Base-by-base conservation (phyloP, 1,140 invertebrate genomes). In the Apis laboriosa region DNA sequence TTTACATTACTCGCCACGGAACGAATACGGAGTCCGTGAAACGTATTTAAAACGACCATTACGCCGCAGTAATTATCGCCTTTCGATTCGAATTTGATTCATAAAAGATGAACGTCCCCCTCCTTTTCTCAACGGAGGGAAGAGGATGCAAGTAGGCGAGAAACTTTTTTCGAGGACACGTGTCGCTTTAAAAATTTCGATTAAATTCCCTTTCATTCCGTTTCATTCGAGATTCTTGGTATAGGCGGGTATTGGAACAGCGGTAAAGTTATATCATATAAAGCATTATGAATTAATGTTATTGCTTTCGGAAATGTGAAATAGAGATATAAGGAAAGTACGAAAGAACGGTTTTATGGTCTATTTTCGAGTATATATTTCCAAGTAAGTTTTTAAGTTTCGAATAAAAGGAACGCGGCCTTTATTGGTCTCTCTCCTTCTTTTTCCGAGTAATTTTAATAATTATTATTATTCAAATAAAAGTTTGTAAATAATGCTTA, bases 31-130 rank as follows among this genome's bases (percentile, higher is more conserved):
- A 86, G 80, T 77, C 73, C 60, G 83, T 24, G 0, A 24, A 24
- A 24, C 24, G 24, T 80, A 89, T 93, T 92, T 90, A 92, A 91
- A 89, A 71, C 87, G 85, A 84, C 90, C 88, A 92, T 92, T 93
- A 92, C 78, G 85, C 74, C 81, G 67, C 75, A 84, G 89, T 89
- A 92, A 92, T 92, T 93, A 92, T 92, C 91, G 88, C 82, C 87
- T 86, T 90, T 92, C 88, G 83, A 91, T 91, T 89, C 80, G 81
- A 89, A 88, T 90, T 89, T 88, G 72, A 92, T 87, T 91, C 82
- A 77, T 85, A 83, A 86, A 80, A 78, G 80, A 64, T 51, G 84
- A 75, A 67, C 19, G 60, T 74, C 34, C 72, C n/a, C n/a, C n/a
- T n/a, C n/a, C n/a, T n/a, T n/a, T 58, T 51, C 24, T 53, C 12